Conservation (phyloP, 2,888 invertebrate genomes). For the Chymomyza fuscimana region DNA sequence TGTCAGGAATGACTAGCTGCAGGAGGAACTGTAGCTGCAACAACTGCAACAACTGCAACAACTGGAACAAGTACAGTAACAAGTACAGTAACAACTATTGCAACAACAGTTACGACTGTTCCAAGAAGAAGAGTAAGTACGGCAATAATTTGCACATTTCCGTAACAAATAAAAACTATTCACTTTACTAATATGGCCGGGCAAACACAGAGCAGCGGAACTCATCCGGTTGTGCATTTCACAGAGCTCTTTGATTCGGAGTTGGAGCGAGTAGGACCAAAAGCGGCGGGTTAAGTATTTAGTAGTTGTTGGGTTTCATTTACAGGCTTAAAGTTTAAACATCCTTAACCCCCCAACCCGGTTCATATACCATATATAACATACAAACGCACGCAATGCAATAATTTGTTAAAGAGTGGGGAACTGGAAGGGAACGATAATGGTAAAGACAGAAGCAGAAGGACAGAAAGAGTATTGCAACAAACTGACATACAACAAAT, state of each 20-base stretch:
- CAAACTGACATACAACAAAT: conserved; percentile 2
- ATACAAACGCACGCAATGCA: conserved; percentile 61
- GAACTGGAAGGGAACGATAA: too few relatives aligned
- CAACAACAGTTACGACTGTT: conserved; percentile 26
- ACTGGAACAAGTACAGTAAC: conserved; percentile 6
- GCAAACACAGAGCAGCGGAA: conserved; percentile 39
- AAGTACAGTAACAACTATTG: conserved; percentile 14
- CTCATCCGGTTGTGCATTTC: conserved; percentile 56
- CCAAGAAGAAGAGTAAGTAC: conserved; percentile 29
- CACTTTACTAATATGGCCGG: conserved; percentile 68
- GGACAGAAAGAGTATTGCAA: neutral
- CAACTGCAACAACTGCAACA: conserved; percentile 14
- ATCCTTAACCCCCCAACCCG: conserved; percentile 1
- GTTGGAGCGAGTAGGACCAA: neutral
- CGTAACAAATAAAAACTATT: conserved; percentile 72
- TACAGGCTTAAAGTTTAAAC: conserved; percentile 38
- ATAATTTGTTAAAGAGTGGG: conserved; percentile 48
- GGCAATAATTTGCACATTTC: conserved; percentile 71
- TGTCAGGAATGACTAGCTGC: conserved; percentile 10
- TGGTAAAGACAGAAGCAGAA: conserved; percentile 15
- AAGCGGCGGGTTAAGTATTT: conserved; percentile 45
- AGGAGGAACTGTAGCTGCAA: neutral
- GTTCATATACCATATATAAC: neutral
- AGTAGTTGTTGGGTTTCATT: conserved; percentile 30
- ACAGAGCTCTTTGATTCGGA: neutral